Base-by-base conservation (phyloP, 2,888 invertebrate genomes). In the Conus canariensis region DNA sequence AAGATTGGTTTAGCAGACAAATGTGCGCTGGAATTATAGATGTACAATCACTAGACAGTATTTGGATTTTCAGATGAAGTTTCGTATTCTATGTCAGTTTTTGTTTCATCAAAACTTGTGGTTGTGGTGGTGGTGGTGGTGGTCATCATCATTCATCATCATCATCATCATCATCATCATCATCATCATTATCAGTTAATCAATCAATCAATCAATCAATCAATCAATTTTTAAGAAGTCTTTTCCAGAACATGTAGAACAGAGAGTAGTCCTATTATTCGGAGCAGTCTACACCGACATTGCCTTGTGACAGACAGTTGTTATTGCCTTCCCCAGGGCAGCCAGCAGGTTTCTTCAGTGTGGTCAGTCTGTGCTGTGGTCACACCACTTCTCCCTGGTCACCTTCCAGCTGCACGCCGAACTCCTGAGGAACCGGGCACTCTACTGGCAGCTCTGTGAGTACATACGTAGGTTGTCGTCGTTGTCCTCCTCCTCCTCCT, bases 381-480 rank as follows among this genome's bases (percentile, higher is more conserved):
- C 74, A 30, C 19, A 56, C 4, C n/a, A 56, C 45, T 87, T 87
- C 3, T 58, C 58, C 16, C 56, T 74, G 64, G 70, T 30, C 10
- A 87, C 70, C 4, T 87, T 87, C 58, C 74, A 87, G 7, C 87
- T 87, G 45, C 87, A 87, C 74, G 87, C 87, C 7, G 87, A 87
- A 74, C 87, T 87, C 1, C 58, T 87, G 58, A 70, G 87, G 74
- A 87, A 87, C 64, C 87, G 87, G 2, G 87, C 87, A 3, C 58
- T 87, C 74, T 87, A 22, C 74, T 87, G 70, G 87, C 22, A 30
- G 19, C 74, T 67, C 19, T 87, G 87, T 87, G 58, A 87, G 87
- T 87, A 67, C n/a, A 19, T 19, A 64, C 64, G 45, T 45, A 45
- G 45, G 45, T 45, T 45, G 45, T 45, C 45, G 45, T 45, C 45